Base-by-base conservation (phyloP, 2,888 invertebrate genomes). In the Eupelmus urozonus region DNA sequence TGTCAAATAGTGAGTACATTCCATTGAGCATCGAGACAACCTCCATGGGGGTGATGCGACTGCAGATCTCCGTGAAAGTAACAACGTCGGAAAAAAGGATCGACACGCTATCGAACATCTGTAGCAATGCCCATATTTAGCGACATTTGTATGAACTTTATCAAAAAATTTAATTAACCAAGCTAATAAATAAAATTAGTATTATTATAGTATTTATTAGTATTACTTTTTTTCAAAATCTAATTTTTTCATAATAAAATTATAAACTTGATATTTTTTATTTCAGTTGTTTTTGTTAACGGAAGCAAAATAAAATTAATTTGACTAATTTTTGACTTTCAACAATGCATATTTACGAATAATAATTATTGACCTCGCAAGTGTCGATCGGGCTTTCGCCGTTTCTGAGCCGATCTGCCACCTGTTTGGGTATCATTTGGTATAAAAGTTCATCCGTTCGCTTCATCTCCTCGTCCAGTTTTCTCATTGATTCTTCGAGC, bases 371-470 rank as follows among this genome's bases (percentile, higher is more conserved):
- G 88, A 98, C 98, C 93, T 99, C 97, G 88, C 98, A 99, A 16
- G 98, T 98, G 84, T 97, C 97, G 70, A 98, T 97, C 0, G 98
- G 96, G 86, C 96, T 97, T 90, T 97, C 97, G n/a, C 99, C 99
- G 72, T 95, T 95, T 82, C 98, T 91, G 71, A 99, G 91, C 62
- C 98, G 92, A 89, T 98, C 98, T 0, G 98, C 98, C 4, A 99
- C 98, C 88, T 97, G 96, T 89, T 97, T 98, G 40, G 99, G 99
- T 91, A 99, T 98, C 98, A 99, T 98, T 91, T 99, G 98, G 90
- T 99, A 99, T 0, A 99, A 91, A 29, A 99, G 91, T 85, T 98
- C 97, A 88, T 99, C 98, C 0, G 98, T 98, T 80, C 97, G 92
- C 85, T 95, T 94, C 97, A 98, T 98, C 90, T 98, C 98, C 82